These are phyloP conservation scores for Conus betulinus DNA, from an alignment of 1,140 invertebrate species.

Conservation along the genomic window DNA sequence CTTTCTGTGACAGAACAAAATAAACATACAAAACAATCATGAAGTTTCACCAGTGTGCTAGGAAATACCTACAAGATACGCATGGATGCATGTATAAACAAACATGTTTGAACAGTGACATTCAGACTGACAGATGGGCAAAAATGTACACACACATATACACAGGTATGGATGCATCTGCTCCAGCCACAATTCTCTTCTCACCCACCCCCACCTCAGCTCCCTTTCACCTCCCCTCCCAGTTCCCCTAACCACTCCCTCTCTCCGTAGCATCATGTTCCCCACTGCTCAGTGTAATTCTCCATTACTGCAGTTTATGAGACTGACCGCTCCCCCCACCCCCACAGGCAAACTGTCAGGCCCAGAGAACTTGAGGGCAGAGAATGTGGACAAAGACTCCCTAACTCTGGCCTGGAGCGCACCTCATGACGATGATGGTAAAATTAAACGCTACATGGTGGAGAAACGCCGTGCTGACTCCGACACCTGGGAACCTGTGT, in stretches of 20 bases:
- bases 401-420: conserved; percentile 93
- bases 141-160: neutral
- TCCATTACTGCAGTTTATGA: neutral
- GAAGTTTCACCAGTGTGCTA: no score
- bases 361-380: conserved; percentile 92
- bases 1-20: no score
- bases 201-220: neutral
- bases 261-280: no score
- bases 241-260: no score
- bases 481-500: conserved; percentile 91
- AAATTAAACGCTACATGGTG: conserved; percentile 70
- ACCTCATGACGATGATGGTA: conserved; percentile 74
- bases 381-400: conserved; percentile 93
- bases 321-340: conserved; percentile 42
- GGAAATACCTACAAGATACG: no score
- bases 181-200: neutral
- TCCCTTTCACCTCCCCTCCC: neutral
- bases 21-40: no score
- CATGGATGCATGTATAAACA: no score
- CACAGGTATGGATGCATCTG: neutral
- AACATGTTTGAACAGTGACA: no score
- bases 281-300: no score
- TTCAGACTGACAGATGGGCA: neutral
- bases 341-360: conserved; percentile 47
- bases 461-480: conserved; percentile 90